Evolutionary conservation across 2,888 invertebrate genomes (phyloP), one percentile per base, ranked within the genome.

Genomic region (Anthrax anthrax): DNA sequence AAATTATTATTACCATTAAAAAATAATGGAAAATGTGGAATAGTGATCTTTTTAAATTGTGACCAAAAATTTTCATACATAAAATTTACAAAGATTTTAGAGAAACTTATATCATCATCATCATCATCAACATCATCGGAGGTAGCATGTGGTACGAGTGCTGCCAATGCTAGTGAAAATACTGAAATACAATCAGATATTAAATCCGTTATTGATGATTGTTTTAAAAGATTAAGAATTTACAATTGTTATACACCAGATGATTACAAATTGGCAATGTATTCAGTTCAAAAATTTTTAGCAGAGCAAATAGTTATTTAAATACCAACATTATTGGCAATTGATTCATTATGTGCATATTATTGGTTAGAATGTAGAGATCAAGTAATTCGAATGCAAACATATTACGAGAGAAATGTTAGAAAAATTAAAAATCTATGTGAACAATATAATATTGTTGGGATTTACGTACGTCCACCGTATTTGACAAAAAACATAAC

Each of bases 261-360:
- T 18, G 57, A 60, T 16, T 57, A 58, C 45, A 58, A 54, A 36
- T 52, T 47, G 50, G 58, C 51, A 48, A 51, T 55, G 45, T 55
- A 49, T 27, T 46, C 36, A 43, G 34, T 73, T 12, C 65, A 70
- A 41, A 58, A 64, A 34, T 55, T 70, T 12, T 52, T 74, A 9
- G 52, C 67, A 36, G 57, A 60, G 3, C 62, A 73, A n/a, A n/a
- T n/a, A n/a, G n/a, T n/a, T n/a, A n/a, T n/a, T 50, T 51, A 59
- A 3, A 63, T 62, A 48, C 61, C 72, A 9, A 63, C 68, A 17
- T 52, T 75, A 2, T 48, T 76, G 27, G 64, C 70, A 8, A 54
- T 76, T 10, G 75, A 75, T 49, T 69, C 70, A 50, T 60, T 74
- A 32, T 63, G 67, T n/a, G 65, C 71, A 0, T 71, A 68, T 57